Evolutionary conservation across 2,888 invertebrate species (phyloP).

Genomic region (Leucania comma): DNA sequence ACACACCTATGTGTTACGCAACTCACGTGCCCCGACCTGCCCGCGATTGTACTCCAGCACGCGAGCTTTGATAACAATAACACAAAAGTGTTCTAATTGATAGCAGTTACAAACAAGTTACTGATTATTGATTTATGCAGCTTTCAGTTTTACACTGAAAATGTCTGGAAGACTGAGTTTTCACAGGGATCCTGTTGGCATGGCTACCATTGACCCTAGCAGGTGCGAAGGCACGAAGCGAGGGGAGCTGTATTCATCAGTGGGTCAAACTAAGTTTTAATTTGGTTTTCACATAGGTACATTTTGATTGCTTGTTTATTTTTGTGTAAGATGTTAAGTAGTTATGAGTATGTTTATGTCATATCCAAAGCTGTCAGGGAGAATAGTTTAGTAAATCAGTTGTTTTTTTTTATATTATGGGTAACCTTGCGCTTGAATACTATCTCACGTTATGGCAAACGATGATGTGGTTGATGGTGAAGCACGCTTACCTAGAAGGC

Average conservation of each 20-base stretch:
- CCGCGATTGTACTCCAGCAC: constrained; percentile 23
- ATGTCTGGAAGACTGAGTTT: not conserved
- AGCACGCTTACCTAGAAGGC: too few relatives aligned
- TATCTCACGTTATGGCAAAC: too few relatives aligned
- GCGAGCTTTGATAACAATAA: constrained; percentile 35
- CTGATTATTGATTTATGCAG: not conserved
- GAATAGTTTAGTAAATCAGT: too few relatives aligned
- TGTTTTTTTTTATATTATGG: too few relatives aligned
- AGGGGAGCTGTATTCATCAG: not conserved
- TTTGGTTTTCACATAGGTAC: constrained; percentile 7
- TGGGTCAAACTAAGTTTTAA: constrained; percentile 2
- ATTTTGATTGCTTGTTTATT: not conserved
- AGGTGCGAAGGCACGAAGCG: not conserved
- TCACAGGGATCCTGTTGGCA: not conserved
- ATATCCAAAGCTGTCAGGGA: not conserved
- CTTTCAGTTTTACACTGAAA: not conserved
- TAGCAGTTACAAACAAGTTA: constrained; percentile 3
- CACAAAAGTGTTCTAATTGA: constrained; percentile 18
- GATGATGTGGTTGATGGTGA: too few relatives aligned
- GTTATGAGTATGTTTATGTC: too few relatives aligned
- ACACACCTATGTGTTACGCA: constrained; percentile 29
- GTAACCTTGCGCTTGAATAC: too few relatives aligned
- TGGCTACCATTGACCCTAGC: not conserved
- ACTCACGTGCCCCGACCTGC: constrained; percentile 19
- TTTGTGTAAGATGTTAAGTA: not conserved